Base-by-base conservation (phyloP, 2,797 vertebrate genomes). In the Pipistrellus kuhlii region DNA sequence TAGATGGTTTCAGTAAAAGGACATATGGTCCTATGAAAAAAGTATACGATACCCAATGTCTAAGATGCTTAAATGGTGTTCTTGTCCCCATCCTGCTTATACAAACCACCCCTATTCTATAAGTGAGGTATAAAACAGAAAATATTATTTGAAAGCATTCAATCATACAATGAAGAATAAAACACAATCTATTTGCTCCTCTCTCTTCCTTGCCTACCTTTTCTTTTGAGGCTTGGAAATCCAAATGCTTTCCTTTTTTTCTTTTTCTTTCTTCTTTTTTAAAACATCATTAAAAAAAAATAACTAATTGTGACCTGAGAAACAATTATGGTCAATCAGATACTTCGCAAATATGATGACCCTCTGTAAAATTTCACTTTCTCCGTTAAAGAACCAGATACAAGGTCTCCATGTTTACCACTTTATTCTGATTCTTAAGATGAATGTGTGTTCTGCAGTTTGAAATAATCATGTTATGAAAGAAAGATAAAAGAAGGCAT, bases 81-180 rank as follows among this genome's bases (percentile, higher is more conserved):
- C 4, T 83, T 48, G 8, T 69, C 32, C 15, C 4, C 6, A 53
- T 78, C 4, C 35, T 93, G 10, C 6, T 59, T 91, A 41, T 1
- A 57, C 17, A 85, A 59, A 82, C 38, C 41, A 59, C 35, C 10
- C 25, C 6, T 75, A 84, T 76, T 78, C 30, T 57, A 8, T 0
- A 88, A 94, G n/a, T 81, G 25, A 92, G 18, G 32, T 69, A 6
- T 93, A 73, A 94, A 92, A 5, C 3, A 88, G 9, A 77, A 38
- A 4, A 64, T 41, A 48, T n/a, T 5, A 87, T 32, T 71, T 87
- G 23, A 25, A 81, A 30, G 59, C 17, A 21, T 62, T 64, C 27
- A 35, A 9, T 75, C 38, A 76, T 41, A 53, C 4, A 85, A 21
- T 7, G 23, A 76, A 27, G 27, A 8, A 59, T 76, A 66, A 90